A percentile compares a stretch with the other conserved stretches of the same genome.
These are phyloP conservation scores for Ostrea edulis DNA, from an alignment of 1,140 invertebrate genomes.

Conservation along the genomic window DNA sequence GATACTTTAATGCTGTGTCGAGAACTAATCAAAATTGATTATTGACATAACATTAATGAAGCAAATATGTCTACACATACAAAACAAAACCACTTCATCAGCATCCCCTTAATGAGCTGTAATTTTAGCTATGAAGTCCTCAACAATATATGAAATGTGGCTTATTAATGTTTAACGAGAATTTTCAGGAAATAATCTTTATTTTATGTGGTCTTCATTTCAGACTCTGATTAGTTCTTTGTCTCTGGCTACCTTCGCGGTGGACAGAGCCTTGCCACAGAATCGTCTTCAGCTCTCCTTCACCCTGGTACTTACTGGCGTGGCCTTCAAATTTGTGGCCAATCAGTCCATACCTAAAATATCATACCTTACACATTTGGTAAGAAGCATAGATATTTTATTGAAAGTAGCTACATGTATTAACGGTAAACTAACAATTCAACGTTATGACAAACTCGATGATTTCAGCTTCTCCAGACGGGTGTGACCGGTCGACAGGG, in stretches of 20 bases:
- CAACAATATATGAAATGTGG: background rate
- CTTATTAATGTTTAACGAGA: background rate
- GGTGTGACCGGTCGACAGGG: too few relatives aligned
- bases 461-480: too few relatives aligned
- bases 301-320: conserved; percentile 71
- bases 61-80: too few relatives aligned
- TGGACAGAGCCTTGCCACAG: conserved; percentile 62
- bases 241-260: conserved; percentile 73
- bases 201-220: background rate
- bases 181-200: background rate
- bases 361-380: conserved; percentile 75
- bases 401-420: too few relatives aligned
- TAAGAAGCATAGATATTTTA: conserved; percentile 56
- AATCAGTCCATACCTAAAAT: conserved; percentile 75
- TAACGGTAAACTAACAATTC: too few relatives aligned
- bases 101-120: background rate
- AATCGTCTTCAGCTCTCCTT: conserved; percentile 75
- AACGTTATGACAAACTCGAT: too few relatives aligned
- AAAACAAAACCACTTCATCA: background rate
- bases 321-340: conserved; percentile 74
- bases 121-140: background rate
- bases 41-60: background rate
- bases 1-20: background rate
- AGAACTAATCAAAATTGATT: background rate
- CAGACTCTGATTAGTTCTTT: conserved; percentile 72